Base-by-base conservation (phyloP, 1,140 invertebrate species). In the Anastrepha obliqua region DNA sequence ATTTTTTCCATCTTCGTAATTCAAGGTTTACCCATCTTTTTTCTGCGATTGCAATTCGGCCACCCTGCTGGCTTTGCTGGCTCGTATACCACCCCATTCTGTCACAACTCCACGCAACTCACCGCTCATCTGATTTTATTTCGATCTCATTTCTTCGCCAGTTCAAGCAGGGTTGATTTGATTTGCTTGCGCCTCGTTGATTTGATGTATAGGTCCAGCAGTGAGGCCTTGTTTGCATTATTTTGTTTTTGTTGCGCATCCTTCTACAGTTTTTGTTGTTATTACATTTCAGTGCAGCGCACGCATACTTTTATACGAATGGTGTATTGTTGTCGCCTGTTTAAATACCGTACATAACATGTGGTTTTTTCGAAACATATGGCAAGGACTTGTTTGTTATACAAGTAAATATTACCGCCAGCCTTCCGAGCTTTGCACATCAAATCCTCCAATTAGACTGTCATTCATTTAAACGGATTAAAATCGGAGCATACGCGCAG, bases 391-490 rank as follows among this genome's bases (percentile, higher is more conserved):
- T 92, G 92, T 91, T 92, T 90, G 90, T 90, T 89, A 91, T 90
- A 88, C 87, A 15, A 62, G 17, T 59, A 86, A 60, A 62, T 62
- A 20, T 15, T 81, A 51, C 55, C 17, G 51, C 86, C 39, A 39
- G 39, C 39, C 74, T 47, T 15, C 9, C 55, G 17, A 6, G 88
- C n/a, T 85, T 86, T 88, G 78, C 88, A 88, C 86, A 87, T 88
- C 89, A 91, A 91, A 92, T 91, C 90, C 91, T 92, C 91, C 91
- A 92, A 92, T 92, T 92, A 92, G 91, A 92, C 91, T 92, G 91
- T 92, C 91, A 92, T 92, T 92, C 91, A 92, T 92, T 92, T 92
- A 92, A 92, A 91, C 91, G 91, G 91, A 92, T 92, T 92, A 92
- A 91, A 92, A 92, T 89, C 89, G 88, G 87, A 85, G 87, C 62